Conservation (phyloP, 2,888 invertebrate genomes). For the Monochamus alternatus region DNA sequence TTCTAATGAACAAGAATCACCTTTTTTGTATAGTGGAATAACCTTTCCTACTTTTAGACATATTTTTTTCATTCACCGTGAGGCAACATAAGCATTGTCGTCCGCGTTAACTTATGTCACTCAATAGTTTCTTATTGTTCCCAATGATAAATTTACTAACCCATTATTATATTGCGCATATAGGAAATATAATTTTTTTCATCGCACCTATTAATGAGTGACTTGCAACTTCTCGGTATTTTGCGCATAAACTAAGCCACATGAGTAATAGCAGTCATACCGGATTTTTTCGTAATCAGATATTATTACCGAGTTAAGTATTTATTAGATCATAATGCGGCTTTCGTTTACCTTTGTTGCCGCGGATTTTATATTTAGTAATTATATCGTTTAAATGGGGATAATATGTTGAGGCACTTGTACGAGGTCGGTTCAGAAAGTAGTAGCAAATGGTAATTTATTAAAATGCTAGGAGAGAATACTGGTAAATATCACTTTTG, state of each 20-base stretch:
- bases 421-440: too few species aligned
- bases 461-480: too few species aligned
- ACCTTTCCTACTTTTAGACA: too few species aligned
- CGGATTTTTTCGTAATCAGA: neutral
- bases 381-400: neutral
- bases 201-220: constrained; percentile 3
- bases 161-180: constrained; percentile 1
- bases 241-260: constrained; percentile 5
- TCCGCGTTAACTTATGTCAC: too few species aligned
- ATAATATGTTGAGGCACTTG: too few species aligned
- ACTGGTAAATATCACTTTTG: too few species aligned
- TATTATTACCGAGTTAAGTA: neutral
- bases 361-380: neutral
- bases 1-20: too few species aligned
- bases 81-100: too few species aligned
- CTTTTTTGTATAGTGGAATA: too few species aligned
- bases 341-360: neutral
- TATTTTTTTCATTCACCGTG: too few species aligned
- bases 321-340: neutral
- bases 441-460: too few species aligned
- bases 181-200: neutral
- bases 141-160: neutral
- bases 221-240: constrained; percentile 10
- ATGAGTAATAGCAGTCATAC: neutral
- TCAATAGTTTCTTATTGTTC: neutral